Base-by-base conservation (phyloP, 2,888 invertebrate species). In the Pseudococcus longispinus region DNA sequence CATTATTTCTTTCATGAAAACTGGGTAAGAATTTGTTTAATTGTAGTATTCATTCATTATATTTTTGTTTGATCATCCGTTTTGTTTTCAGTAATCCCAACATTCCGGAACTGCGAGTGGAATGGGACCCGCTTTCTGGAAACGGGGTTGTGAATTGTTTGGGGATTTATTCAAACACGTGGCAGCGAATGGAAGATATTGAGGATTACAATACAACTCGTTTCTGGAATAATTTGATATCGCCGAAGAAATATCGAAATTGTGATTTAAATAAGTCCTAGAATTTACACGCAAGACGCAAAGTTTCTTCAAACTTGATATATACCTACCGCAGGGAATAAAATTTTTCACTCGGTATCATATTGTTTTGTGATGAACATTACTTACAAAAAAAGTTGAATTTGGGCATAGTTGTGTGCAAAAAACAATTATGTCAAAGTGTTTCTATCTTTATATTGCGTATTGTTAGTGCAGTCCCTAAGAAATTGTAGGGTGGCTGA, bases 181-280 rank as follows among this genome's bases (percentile, higher is more conserved):
- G 13, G 29, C 70, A 70, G 29, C 70, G 70, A 70, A 70, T 70
- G 70, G 70, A 70, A 15, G 70, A 70, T 70, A 15, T 70, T 29
- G 70, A 70, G 70, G 15, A 70, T 70, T 15, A 18, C 6, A 18
- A 70, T 18, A 70, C 70, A 26, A 18, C 70, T 70, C 26, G 15
- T 13, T 29, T 70, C 18, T 70, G 70, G 70, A 70, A 70, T 13
- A 18, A 29, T 32, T 18, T 70, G 1, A 2, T 70, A 5, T 29
- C 70, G 4, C 70, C 15, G 15, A 26, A 26, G 13, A 46, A 46
- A 15, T 46, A 46, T 3, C 37, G 37, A 0, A 46, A 46, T 11
- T 15, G 15, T 15, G 46, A 46, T 46, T 0, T 46, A 15, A 46
- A 13, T 46, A 37, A 4, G 9, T 37, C 8, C 9, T 37, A 6